Percentiles rank a stretch among this genome's conserved stretches.
These are phyloP conservation scores for Eucera pruinosa DNA, from an alignment of 2,888 invertebrate species.

Conservation along the genomic window DNA sequence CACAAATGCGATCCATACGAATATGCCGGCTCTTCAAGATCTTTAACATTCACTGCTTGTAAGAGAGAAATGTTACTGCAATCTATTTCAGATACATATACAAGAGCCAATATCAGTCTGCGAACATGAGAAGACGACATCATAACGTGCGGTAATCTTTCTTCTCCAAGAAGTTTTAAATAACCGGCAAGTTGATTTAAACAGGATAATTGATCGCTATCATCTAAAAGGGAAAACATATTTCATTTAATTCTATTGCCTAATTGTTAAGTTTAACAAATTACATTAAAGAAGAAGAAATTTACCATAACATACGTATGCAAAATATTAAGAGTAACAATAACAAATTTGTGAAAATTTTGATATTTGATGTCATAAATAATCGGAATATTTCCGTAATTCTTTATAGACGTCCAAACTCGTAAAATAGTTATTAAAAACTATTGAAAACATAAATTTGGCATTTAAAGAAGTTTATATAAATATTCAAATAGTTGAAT, in stretches of 20 bases:
- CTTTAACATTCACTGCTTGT: constrained; percentile 85
- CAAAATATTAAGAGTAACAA: too few relatives aligned
- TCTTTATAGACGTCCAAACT: too few relatives aligned
- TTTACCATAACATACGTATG: too few relatives aligned
- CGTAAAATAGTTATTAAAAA: too few relatives aligned
- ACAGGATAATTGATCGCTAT: constrained; percentile 87
- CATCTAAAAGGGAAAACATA: constrained; percentile 83
- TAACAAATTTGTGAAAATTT: too few relatives aligned
- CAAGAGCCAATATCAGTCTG: constrained; percentile 86
- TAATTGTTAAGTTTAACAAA: too few relatives aligned
- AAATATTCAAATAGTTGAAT: too few relatives aligned
- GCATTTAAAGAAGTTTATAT: too few relatives aligned
- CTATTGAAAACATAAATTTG: too few relatives aligned
- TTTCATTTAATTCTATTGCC: neutral
- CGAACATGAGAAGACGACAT: constrained; percentile 86
- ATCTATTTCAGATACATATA: constrained; percentile 86
- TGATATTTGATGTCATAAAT: too few relatives aligned
- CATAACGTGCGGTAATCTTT: constrained; percentile 87
- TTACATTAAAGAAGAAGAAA: too few relatives aligned
- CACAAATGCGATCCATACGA: constrained; percentile 85
- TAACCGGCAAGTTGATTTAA: constrained; percentile 89
- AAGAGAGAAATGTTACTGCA: constrained; percentile 85
- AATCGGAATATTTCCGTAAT: too few relatives aligned
- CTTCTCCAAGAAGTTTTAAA: constrained; percentile 86
- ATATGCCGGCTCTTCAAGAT: constrained; percentile 82